These are phyloP conservation scores for Dreissena rostriformis DNA, from an alignment of 1,140 invertebrate species.

Conservation along the genomic window DNA sequence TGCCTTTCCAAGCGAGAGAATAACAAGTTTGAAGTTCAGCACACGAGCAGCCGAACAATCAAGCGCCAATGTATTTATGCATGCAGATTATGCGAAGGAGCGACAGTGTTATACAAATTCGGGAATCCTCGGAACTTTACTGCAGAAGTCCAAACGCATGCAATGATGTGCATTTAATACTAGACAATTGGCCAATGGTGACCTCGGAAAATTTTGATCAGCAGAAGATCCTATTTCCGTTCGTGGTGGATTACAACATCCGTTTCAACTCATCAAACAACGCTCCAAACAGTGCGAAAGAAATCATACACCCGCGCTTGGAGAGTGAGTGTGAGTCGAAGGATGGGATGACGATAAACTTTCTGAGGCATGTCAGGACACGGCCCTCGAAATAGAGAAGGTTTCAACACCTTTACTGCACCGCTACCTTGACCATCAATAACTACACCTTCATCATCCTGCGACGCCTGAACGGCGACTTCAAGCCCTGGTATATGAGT, in stretches of 20 bases:
- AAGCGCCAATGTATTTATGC: slow-evolving; percentile 59
- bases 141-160: slow-evolving; percentile 41
- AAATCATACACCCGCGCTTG: slow-evolving; percentile 62
- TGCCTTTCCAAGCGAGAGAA: slow-evolving; percentile 37
- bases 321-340: slow-evolving; percentile 67
- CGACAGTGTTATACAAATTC: slow-evolving; percentile 66
- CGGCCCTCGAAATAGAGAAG: slow-evolving; percentile 45
- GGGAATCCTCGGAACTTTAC: slow-evolving; percentile 53
- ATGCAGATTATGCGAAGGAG: slow-evolving; percentile 69
- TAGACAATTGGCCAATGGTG: slow-evolving; percentile 64
- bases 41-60: slow-evolving; percentile 39
- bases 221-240: slow-evolving; percentile 61
- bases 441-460: slow-evolving; percentile 68
- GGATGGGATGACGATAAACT: slow-evolving; percentile 69
- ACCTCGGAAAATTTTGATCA: slow-evolving; percentile 51
- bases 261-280: slow-evolving; percentile 61
- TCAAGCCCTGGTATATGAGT: slow-evolving; percentile 62
- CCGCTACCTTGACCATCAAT: slow-evolving; percentile 65
- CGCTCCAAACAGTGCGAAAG: slow-evolving; percentile 50
- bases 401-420: slow-evolving; percentile 63
- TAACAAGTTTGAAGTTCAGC: slow-evolving; percentile 63
- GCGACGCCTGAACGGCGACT: slow-evolving; percentile 52
- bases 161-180: slow-evolving; percentile 58
- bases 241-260: slow-evolving; percentile 69
- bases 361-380: slow-evolving; percentile 60